Base-by-base conservation (phyloP, 2,888 invertebrate species). In the Andrena trimmerana region DNA sequence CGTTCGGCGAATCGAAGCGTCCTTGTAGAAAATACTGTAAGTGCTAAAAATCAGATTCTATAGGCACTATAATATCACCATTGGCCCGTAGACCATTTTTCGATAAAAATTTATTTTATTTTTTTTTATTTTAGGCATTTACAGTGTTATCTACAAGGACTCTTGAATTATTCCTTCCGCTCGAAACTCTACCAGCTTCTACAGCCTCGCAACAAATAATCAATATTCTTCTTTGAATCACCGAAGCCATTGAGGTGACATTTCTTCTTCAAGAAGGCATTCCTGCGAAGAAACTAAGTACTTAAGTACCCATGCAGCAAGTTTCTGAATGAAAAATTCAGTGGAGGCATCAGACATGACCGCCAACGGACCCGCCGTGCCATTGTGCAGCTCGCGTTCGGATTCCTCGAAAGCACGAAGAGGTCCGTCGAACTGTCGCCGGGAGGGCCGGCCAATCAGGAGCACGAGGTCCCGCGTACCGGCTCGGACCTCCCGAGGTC, bases 401-500 rank as follows among this genome's bases (percentile, higher is more conserved):
- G 20, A n/a, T 7, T n/a, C 20, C 20, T 52, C 52, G 52, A 20
- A 33, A 20, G 20, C 36, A 6, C 63, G 63, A 68, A 74, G 60
- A 54, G 27, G 27, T 57, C 27, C 48, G 48, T 50, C n/a, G 48
- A 72, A 54, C 50, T 72, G 72, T 72, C 78, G 54, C 60, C 27
- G 20, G 7, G 6, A 24, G 60, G 20, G 20, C 52, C 52, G 50
- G 36, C 80, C 80, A 81, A 81, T 78, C 62, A 63, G 78, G 33
- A 57, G 31, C 31, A 31, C 29, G 13, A 48, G 50, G n/a, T 31
- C 29, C 69, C 52, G 48, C 36, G 36, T 67, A 78, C 68, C 62
- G 33, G 63, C 77, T 54, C 62, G 78, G 87, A 87, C 80, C 84
- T 84, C 81, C 81, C 78, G 84, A 89, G 86, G 84, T 84, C 84